Evolutionary conservation across 2,113 vertebrate species (phyloP).

Genomic region (Eidolon helvum): DNA sequence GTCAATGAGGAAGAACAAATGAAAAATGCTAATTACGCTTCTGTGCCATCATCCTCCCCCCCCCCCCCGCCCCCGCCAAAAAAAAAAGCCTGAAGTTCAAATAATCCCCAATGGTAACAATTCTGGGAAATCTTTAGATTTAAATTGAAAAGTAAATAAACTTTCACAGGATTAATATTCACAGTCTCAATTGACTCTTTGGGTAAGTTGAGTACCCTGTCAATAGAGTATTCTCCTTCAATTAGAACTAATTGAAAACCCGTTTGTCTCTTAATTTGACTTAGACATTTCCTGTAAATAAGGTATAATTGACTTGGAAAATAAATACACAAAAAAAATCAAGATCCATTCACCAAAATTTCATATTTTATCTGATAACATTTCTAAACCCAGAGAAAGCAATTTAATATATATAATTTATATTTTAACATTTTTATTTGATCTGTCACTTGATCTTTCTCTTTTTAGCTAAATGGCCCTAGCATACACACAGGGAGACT

Average conservation of each 20-base stretch:
- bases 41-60: no score
- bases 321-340: constrained; percentile 68
- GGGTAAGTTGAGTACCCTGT: neutral
- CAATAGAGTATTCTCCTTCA: constrained; percentile 30
- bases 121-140: neutral
- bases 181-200: neutral
- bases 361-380: constrained; percentile 75
- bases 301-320: constrained; percentile 56
- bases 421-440: constrained; percentile 83
- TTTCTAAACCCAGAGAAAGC: constrained; percentile 77
- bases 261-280: constrained; percentile 54
- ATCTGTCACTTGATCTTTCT: constrained; percentile 83
- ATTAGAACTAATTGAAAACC: constrained; percentile 43
- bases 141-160: neutral
- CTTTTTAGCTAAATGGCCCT: constrained; percentile 81
- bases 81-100: no score
- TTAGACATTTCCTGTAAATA: neutral
- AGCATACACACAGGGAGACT: constrained; percentile 75
- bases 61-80: no score
- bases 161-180: neutral
- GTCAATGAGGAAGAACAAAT: no score
- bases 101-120: no score
- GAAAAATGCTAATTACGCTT: no score
- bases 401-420: constrained; percentile 78
- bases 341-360: constrained; percentile 73